Percentiles rank a stretch among this genome's conserved stretches.
phyloP scores from a whole-genome alignment of 2,888 invertebrate species.

The Meliscaeva auricollis region DNA sequence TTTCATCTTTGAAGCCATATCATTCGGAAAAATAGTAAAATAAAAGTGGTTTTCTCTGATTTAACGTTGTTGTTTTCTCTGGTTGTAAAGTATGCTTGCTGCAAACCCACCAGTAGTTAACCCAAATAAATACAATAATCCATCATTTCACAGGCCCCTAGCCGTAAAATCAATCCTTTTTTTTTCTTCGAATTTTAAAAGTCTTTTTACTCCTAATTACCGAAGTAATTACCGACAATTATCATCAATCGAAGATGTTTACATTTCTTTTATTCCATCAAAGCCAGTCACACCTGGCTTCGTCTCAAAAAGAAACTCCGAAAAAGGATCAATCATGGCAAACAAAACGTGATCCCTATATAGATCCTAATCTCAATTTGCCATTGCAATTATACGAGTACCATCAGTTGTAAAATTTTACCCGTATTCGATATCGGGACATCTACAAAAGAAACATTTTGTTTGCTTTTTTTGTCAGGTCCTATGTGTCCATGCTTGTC shows the following conservation, averaged over 20 bases:
- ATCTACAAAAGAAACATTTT: conserved; percentile 11
- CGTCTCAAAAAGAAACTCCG: neutral
- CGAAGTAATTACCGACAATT: conserved; percentile 52
- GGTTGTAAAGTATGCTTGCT: no score
- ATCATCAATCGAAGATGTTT: conserved; percentile 3
- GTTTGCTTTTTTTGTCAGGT: conserved; percentile 16
- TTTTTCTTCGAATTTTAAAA: no score
- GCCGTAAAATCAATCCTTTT: neutral
- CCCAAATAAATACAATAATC: neutral
- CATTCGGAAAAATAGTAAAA: no score
- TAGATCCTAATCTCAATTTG: conserved; percentile 71
- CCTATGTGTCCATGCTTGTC: conserved; percentile 3
- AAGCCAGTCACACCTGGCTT: conserved; percentile 50
- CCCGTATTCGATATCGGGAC: conserved; percentile 37
- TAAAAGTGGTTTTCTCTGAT: no score
- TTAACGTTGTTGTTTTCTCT: no score
- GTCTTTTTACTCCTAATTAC: conserved; percentile 9
- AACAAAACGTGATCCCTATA: conserved; percentile 48
- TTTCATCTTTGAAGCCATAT: no score
- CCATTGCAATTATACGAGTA: conserved; percentile 71
- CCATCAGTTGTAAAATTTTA: conserved; percentile 42
- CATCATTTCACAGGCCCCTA: neutral
- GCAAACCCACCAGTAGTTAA: no score
- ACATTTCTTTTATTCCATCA: conserved; percentile 3
- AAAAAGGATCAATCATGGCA: conserved; percentile 67